These are phyloP conservation scores for Reinhardtius hippoglossoides DNA, from an alignment of 2,113 vertebrate genomes.

Conservation along the genomic window DNA sequence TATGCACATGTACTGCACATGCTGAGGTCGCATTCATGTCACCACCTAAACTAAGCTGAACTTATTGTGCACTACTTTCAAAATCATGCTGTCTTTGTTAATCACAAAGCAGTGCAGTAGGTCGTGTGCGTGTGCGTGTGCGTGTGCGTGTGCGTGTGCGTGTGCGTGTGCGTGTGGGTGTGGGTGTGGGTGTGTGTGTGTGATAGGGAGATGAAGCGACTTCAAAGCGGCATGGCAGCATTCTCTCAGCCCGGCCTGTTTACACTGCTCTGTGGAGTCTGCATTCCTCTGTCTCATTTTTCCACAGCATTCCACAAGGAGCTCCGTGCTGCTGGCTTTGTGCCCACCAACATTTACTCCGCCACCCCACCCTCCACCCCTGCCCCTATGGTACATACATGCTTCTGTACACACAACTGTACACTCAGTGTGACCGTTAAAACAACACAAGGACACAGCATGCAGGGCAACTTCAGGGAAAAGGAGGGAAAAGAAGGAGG, in stretches of 20 bases:
- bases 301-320: conserved; percentile 82
- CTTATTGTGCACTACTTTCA: neutral
- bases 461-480: conserved; percentile 5
- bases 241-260: conserved; percentile 81
- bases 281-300: conserved; percentile 86
- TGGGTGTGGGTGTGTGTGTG: conserved; percentile 34
- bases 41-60: neutral
- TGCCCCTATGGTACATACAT: conserved; percentile 38
- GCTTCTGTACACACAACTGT: conserved; percentile 51
- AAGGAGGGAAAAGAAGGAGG: neutral
- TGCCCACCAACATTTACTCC: conserved; percentile 66
- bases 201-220: conserved; percentile 65
- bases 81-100: conserved; percentile 7
- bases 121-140: conserved; percentile 35
- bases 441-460: conserved; percentile 42
- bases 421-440: conserved; percentile 48
- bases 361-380: neutral
- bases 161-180: conserved; percentile 43
- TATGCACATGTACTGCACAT: conserved; percentile 10
- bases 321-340: conserved; percentile 73
- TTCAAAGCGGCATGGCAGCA: conserved; percentile 81
- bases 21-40: conserved; percentile 8
- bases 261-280: conserved; percentile 83
- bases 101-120: conserved; percentile 36
- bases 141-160: conserved; percentile 43